Base-by-base conservation (phyloP, 2,797 vertebrate genomes). In the Rhabdophis nuchalis region DNA sequence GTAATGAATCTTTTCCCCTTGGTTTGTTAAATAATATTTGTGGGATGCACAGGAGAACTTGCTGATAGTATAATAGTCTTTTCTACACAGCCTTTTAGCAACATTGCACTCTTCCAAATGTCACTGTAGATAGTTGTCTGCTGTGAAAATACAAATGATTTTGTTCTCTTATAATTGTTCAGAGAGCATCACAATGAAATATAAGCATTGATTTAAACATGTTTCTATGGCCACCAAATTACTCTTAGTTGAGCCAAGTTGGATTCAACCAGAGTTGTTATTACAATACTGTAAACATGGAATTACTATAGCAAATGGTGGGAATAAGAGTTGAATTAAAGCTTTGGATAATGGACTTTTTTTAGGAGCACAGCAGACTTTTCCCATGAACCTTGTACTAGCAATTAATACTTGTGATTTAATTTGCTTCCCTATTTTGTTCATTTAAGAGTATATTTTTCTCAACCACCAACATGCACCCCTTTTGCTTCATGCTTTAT, bases 101-200 rank as follows among this genome's bases (percentile, higher is more conserved):
- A 92, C 53, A 89, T 25, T 95, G 88, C 93, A 94, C 36, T 93
- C 53, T 86, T 95, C 96, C 94, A 95, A 95, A 96, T 58, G 92
- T 91, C 92, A 91, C 89, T 61, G 10, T 95, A 90, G 94, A 91
- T 91, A 95, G 86, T 58, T 86, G 92, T 94, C 90, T 36, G 85
- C 93, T 60, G 92, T 11, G 87, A 96, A 97, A 96, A 96, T 92
- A 92, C 96, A 96, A 96, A n/a, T 1, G n/a, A 41, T 94, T 96
- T 96, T 93, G 89, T 94, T 91, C 41, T 93, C 92, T 87, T 89
- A 36, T 91, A 60, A 56, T 93, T 94, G 86, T 93, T 96, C 93
- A 88, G 92, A 88, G 46, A 60, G 93, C 96, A 92, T 92, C 92
- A 29, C 52, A 94, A 53, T 41, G 60, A 91, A 94, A 95, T 93